Percentiles rank a stretch among this genome's conserved stretches.
phyloP scores from a whole-genome alignment of 2,797 vertebrate genomes.

The Pangasius larnaudii region DNA sequence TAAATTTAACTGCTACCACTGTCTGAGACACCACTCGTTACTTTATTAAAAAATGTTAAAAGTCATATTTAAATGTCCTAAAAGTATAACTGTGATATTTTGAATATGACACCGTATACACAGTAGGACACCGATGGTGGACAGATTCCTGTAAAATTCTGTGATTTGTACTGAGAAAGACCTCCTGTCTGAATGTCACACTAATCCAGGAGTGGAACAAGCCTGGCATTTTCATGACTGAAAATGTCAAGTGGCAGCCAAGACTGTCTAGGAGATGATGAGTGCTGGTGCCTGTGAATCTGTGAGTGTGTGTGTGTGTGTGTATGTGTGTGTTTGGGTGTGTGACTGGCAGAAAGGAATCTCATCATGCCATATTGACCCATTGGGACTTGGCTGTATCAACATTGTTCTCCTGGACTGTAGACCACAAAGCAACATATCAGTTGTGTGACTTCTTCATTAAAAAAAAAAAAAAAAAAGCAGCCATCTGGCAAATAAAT shows the following conservation, averaged over 20 bases:
- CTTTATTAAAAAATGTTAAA: slow-evolving; percentile 3
- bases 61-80: slow-evolving; percentile 14
- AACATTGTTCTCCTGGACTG: slow-evolving; percentile 54
- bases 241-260: slow-evolving; percentile 74
- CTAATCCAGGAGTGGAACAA: slow-evolving; percentile 67
- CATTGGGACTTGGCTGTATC: slow-evolving; percentile 60
- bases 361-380: slow-evolving; percentile 63
- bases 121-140: slow-evolving; percentile 26
- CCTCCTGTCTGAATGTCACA: slow-evolving; percentile 75
- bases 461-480: neutral
- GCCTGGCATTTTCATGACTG: slow-evolving; percentile 63
- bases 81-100: slow-evolving; percentile 1
- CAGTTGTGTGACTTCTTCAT: slow-evolving; percentile 40
- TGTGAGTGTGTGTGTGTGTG: slow-evolving; percentile 39
- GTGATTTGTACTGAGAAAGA: slow-evolving; percentile 70
- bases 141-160: slow-evolving; percentile 63
- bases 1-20: neutral
- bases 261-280: slow-evolving; percentile 56
- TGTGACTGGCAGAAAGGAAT: slow-evolving; percentile 46
- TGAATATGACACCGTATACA: slow-evolving; percentile 8
- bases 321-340: slow-evolving; percentile 50
- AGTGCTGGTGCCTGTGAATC: slow-evolving; percentile 42
- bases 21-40: neutral
- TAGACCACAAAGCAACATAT: slow-evolving; percentile 41
- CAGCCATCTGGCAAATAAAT: slow-evolving; percentile 42